Percentiles rank a stretch among this genome's conserved stretches.
These are phyloP conservation scores for Petrosia ficiformis DNA, from an alignment of 37 sponge, comb jelly and placozoan species.

Conservation along the genomic window DNA sequence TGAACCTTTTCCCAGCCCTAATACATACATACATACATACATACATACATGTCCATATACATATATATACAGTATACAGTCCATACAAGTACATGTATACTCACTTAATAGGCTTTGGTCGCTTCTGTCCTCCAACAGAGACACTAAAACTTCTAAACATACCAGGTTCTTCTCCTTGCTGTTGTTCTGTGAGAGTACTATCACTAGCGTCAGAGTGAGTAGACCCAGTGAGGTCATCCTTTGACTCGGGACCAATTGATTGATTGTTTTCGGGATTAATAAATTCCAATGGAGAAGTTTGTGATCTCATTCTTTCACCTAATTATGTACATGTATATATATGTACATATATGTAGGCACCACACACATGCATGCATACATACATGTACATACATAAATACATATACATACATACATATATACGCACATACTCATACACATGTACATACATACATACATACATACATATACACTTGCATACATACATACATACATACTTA, in stretches of 20 bases:
- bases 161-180: background rate
- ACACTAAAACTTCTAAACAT: too few species aligned
- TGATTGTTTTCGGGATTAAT: background rate
- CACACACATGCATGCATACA: constrained; percentile 1
- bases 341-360: background rate
- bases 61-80: constrained; percentile 3
- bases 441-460: background rate
- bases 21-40: too few species aligned
- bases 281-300: background rate
- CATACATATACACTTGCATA: too few species aligned
- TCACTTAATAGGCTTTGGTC: too few species aligned
- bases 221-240: constrained; percentile 1
- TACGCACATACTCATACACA: background rate
- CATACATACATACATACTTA: background rate
- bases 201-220: background rate
- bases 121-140: too few species aligned
- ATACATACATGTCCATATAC: too few species aligned
- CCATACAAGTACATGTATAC: constrained; percentile 1
- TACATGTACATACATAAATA: background rate
- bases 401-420: too few species aligned
- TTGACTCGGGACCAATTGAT: background rate
- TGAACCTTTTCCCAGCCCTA: too few species aligned
- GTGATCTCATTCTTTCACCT: background rate
- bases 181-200: background rate
- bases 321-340: background rate